Conservation (phyloP, 2,797 vertebrate species). For the Halcyon badia region DNA sequence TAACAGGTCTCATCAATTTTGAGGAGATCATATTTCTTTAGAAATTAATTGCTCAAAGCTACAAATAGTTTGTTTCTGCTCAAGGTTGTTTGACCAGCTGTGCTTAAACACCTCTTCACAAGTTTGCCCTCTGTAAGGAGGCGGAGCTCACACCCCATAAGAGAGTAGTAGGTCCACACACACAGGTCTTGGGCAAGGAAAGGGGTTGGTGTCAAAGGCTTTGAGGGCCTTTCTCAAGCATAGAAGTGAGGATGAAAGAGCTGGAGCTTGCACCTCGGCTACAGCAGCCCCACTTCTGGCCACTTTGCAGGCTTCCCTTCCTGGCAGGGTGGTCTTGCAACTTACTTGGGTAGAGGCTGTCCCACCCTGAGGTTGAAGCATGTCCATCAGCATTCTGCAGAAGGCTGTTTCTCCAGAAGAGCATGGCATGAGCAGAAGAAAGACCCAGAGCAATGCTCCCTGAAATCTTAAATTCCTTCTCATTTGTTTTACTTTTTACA, state of each 20-base stretch:
- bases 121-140: neutral
- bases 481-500: neutral
- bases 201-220: neutral
- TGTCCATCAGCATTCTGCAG: neutral
- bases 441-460: neutral
- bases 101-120: neutral
- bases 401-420: neutral
- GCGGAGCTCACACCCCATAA: neutral
- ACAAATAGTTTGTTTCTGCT: neutral
- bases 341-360: neutral
- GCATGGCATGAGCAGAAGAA: neutral
- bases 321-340: neutral
- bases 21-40: neutral
- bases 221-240: neutral
- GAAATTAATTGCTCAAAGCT: neutral
- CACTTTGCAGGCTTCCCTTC: neutral
- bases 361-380: neutral
- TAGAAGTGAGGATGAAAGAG: neutral
- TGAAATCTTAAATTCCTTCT: neutral
- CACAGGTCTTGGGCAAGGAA: rapidly evolving
- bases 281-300: neutral
- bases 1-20: neutral
- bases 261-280: neutral
- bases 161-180: neutral
- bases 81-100: neutral